Evolutionary conservation across 2,113 vertebrate genomes (phyloP).

Genomic region (Ophthalmolycus amberensis): DNA sequence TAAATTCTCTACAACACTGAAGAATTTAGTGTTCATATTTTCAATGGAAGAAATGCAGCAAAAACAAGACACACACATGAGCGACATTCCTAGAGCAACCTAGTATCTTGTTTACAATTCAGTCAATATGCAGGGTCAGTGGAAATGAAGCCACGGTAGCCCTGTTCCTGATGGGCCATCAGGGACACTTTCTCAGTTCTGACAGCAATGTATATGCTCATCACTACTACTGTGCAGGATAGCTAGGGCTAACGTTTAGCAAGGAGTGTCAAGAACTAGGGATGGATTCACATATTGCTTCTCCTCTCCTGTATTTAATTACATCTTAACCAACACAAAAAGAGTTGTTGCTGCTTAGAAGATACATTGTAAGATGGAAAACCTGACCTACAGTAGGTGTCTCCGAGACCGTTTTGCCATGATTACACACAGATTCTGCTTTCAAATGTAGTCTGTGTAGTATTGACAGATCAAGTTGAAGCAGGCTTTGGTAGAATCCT

Average conservation of each 20-base stretch:
- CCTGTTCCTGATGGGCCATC: slow-evolving; percentile 17
- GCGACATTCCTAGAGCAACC: neutral
- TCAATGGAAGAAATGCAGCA: neutral
- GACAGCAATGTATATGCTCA: slow-evolving; percentile 21
- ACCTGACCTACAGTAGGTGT: too few species aligned
- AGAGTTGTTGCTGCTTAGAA: neutral
- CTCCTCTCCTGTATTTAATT: neutral
- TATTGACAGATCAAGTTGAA: neutral
- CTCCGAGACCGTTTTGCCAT: neutral
- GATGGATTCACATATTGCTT: neutral
- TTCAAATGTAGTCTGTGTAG: neutral
- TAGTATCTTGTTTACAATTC: slow-evolving; percentile 12
- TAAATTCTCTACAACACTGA: neutral
- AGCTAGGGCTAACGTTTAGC: neutral
- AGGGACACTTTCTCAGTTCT: slow-evolving; percentile 12
- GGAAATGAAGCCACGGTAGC: slow-evolving; percentile 24
- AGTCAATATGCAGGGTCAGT: slow-evolving; percentile 31
- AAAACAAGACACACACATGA: neutral
- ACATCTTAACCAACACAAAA: neutral
- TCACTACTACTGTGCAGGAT: neutral
- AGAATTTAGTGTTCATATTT: neutral
- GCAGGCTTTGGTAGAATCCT: too few species aligned
- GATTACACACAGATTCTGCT: neutral
- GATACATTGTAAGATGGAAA: neutral
- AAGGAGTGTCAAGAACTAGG: neutral